Evolutionary conservation across 2,888 invertebrate genomes (phyloP), one percentile per base, ranked within the genome.

Genomic region (Hyposoter didymator): DNA sequence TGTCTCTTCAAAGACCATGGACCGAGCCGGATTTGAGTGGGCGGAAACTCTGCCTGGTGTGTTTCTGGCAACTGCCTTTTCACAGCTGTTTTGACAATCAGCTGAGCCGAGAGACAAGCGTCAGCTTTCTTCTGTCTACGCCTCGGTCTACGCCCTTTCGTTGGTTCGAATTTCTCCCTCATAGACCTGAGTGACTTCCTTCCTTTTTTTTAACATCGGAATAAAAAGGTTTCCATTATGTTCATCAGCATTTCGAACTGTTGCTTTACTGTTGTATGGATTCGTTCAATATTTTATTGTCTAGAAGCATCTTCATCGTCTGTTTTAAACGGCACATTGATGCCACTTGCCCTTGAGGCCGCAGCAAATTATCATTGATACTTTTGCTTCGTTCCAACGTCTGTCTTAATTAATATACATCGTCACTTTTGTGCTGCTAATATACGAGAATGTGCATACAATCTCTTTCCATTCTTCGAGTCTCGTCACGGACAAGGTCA

Each of bases 1-100:
- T 4, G 39, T 76, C 22, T 76, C 55, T 49, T 49, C n/a, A 55
- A 78, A 67, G 52, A 52, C 28, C 22, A n/a, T 55, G 28, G 43
- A 67, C 39, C 12, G 43, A 67, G 14, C 43, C 39, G 78, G 52
- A 28, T n/a, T 78, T 55, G 52, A 55, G 67, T 52, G 67, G 66
- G 67, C 66, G 28, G 39, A 55, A 39, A 78, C 67, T 22, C 6
- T 67, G 28, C 35, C 35, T 35, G n/a, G 45, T 10, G 66, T 39
- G 43, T 43, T n/a, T 67, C 52, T 64, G 19, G 19, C 35, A 22
- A 66, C 76, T 39, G 78, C 28, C 28, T 78, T 74, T 66, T 43
- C 75, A 75, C 74, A 81, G 75, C 74, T 81, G 81, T 74, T 81
- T 81, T 75, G 69, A 74, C 75, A 69, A 81, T 81, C 81, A 75